phyloP scores from a whole-genome alignment of 2,113 vertebrate genomes.

The Amazona vittata region DNA sequence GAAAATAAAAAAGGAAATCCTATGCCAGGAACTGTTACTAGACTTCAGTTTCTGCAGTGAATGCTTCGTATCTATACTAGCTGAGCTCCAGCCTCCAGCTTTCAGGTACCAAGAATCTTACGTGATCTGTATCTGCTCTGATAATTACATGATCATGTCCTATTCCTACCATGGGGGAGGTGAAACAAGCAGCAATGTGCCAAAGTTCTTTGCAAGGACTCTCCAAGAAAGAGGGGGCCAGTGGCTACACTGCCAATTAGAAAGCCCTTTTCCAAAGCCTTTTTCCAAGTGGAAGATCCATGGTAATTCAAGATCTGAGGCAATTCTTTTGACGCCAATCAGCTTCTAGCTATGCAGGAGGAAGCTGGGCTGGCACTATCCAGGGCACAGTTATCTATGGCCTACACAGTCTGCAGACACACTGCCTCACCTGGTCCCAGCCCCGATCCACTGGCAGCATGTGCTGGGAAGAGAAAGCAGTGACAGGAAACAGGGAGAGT shows the following conservation, averaged over 20 bases:
- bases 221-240: background rate
- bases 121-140: background rate
- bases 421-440: conserved; percentile 84
- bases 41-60: background rate
- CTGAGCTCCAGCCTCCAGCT: conserved; percentile 18
- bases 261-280: background rate
- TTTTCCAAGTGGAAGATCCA: background rate
- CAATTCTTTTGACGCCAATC: background rate
- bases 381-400: background rate
- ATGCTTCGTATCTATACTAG: background rate
- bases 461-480: conserved; percentile 85
- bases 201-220: background rate
- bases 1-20: background rate
- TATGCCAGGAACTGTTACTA: background rate
- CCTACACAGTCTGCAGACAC: conserved; percentile 3
- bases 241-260: background rate
- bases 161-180: background rate
- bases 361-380: background rate
- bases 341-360: background rate
- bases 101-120: background rate
- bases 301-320: background rate
- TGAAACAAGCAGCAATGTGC: background rate
- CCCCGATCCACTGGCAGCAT: conserved; percentile 80
- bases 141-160: background rate
- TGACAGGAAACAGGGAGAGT: conserved; percentile 70